phyloP scores from a whole-genome alignment of 1,140 invertebrate genomes.

The Panagrolaimus sp. region DNA sequence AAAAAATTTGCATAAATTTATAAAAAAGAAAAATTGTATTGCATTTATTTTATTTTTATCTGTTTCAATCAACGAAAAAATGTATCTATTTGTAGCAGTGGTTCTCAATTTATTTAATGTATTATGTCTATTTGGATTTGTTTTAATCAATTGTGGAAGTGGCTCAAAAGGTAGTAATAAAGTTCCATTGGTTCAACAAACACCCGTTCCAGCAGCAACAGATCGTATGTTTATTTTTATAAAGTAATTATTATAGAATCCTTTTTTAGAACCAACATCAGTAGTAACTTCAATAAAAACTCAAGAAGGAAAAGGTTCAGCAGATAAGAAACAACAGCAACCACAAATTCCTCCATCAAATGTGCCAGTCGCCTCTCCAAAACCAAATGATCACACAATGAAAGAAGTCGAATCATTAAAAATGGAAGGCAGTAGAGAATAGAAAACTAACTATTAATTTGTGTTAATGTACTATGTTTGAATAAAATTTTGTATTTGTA shows the following conservation, averaged over 20 bases:
- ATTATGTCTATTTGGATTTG: no score
- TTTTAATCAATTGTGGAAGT: no score
- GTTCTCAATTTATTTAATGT: no score
- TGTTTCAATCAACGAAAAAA: no score
- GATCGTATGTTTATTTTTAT: neutral
- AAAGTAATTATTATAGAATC: neutral
- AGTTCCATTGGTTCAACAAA: neutral
- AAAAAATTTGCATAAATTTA: conserved; percentile 22
- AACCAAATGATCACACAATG: conserved; percentile 15
- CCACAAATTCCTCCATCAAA: conserved; percentile 17
- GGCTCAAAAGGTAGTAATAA: neutral
- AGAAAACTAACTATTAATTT: neutral
- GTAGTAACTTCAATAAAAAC: neutral
- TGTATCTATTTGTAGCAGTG: no score
- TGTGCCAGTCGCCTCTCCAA: conserved; percentile 13
- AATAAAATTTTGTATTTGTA: conserved; percentile 5
- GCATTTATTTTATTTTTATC: no score
- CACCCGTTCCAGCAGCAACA: conserved; percentile 15
- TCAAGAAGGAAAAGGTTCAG: neutral
- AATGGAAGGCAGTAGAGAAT: neutral
- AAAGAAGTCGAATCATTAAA: conserved; percentile 23
- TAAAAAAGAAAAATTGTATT: no score
- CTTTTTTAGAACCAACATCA: neutral
- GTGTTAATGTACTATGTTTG: neutral
- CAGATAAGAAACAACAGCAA: neutral